A percentile compares a stretch with the other conserved stretches of the same genome.
Evolutionary conservation across 2,797 vertebrate genomes (phyloP).

Genomic region (Anomalospiza imberbis): DNA sequence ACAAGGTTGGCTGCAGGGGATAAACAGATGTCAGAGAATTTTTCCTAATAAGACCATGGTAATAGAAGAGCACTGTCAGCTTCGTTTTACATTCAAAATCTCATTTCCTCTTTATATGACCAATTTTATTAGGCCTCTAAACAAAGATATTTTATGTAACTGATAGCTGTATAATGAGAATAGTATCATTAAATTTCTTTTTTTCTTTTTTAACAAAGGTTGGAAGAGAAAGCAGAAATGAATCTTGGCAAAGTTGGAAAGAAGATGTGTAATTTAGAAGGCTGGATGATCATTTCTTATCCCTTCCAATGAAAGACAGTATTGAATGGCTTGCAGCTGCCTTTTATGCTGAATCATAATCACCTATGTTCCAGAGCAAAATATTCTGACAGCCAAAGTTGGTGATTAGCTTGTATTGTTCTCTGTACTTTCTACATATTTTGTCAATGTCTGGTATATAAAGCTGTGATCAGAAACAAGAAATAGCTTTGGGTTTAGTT

Average conservation of each 20-base stretch:
- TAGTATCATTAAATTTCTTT: constrained; percentile 57
- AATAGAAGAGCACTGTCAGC: constrained; percentile 89
- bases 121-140: constrained; percentile 80
- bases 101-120: constrained; percentile 82
- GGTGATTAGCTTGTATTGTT: neutral
- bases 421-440: neutral
- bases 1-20: constrained; percentile 89
- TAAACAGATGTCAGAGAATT: constrained; percentile 92
- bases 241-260: constrained; percentile 13
- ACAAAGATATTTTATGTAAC: constrained; percentile 79
- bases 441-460: neutral
- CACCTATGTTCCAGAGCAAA: constrained; percentile 11
- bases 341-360: constrained; percentile 54
- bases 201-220: constrained; percentile 59
- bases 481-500: neutral
- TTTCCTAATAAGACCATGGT: constrained; percentile 87
- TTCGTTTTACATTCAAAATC: constrained; percentile 87
- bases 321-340: neutral
- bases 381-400: neutral
- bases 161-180: constrained; percentile 60
- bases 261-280: constrained; percentile 20
- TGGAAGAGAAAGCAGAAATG: constrained; percentile 12
- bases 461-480: neutral
- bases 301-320: neutral
- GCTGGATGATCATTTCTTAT: neutral